These are phyloP conservation scores for Pseudochirops corinnae DNA, from an alignment of 2,797 vertebrate genomes.

Conservation along the genomic window DNA sequence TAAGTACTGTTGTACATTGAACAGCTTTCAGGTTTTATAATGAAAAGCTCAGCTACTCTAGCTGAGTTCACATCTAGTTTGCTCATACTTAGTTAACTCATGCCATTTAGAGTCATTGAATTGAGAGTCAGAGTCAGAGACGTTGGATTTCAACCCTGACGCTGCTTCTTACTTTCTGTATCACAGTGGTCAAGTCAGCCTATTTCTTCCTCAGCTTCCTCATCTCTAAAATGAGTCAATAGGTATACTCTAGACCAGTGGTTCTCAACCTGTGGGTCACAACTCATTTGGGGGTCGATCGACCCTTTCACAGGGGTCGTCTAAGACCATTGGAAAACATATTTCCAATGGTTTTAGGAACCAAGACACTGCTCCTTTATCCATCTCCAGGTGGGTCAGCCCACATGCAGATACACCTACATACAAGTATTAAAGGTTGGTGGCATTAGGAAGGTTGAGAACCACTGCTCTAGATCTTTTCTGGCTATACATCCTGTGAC, in stretches of 20 bases:
- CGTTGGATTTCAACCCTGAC: background rate
- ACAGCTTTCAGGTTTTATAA: conserved; percentile 60
- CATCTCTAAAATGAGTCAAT: background rate
- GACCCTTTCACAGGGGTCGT: no score
- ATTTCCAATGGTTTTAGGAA: no score
- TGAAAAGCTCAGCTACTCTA: conserved; percentile 68
- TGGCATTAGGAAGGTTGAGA: no score
- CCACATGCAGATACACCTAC: no score
- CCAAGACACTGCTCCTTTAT: no score
- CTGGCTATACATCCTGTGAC: background rate
- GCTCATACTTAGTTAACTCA: background rate
- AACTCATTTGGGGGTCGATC: no score
- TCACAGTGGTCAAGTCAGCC: background rate
- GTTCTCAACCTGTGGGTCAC: no score
- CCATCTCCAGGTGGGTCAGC: no score
- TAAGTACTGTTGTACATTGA: conserved; percentile 28
- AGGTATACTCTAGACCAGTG: background rate
- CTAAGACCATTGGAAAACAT: no score
- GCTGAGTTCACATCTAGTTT: background rate
- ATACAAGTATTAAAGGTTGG: no score
- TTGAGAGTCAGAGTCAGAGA: background rate
- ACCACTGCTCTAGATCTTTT: background rate
- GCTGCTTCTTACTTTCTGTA: background rate
- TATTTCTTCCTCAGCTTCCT: background rate
- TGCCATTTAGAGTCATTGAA: background rate